A percentile compares a stretch with the other conserved stretches of the same genome.
phyloP scores from a whole-genome alignment of 2,113 vertebrate genomes.

The Rhineura floridana region DNA sequence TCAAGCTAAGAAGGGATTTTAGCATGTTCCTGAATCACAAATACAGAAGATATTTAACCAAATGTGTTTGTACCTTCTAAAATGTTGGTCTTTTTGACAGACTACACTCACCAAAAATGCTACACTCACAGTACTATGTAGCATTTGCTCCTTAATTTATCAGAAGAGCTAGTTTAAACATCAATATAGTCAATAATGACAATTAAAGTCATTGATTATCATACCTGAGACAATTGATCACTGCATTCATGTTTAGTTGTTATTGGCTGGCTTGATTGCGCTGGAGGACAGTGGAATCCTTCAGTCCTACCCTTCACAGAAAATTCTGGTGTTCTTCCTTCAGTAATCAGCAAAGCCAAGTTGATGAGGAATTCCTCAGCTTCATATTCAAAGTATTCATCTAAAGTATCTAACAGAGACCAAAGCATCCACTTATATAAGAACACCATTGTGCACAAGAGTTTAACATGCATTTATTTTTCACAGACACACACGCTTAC shows the following conservation, averaged over 20 bases:
- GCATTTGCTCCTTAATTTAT: slow-evolving; percentile 34
- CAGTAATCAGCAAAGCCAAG: slow-evolving; percentile 94
- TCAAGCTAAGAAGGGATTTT: not conserved
- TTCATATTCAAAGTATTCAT: slow-evolving; percentile 98
- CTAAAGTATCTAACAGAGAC: slow-evolving; percentile 83
- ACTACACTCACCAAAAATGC: too few species aligned
- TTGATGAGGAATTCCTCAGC: slow-evolving; percentile 97
- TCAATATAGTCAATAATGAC: not conserved
- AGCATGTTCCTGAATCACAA: not conserved
- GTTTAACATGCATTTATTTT: too few species aligned
- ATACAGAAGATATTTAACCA: not conserved
- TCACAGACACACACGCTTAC: not conserved
- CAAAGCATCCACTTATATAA: not conserved
- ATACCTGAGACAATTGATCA: slow-evolving; percentile 93
- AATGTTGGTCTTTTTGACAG: slow-evolving; percentile 37
- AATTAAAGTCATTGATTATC: not conserved
- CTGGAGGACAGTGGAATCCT: slow-evolving; percentile 95
- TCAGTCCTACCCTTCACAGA: slow-evolving; percentile 95
- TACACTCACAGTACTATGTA: slow-evolving; percentile 37
- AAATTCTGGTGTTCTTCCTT: slow-evolving; percentile 94
- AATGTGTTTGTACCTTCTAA: not conserved
- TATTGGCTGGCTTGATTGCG: slow-evolving; percentile 88
- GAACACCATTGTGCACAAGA: not conserved
- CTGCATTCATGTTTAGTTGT: slow-evolving; percentile 92
- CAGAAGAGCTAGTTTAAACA: not conserved